These are phyloP conservation scores for Chiridota heheva DNA, from an alignment of 35 echinoderm and acorn worm genomes.

Conservation along the genomic window DNA sequence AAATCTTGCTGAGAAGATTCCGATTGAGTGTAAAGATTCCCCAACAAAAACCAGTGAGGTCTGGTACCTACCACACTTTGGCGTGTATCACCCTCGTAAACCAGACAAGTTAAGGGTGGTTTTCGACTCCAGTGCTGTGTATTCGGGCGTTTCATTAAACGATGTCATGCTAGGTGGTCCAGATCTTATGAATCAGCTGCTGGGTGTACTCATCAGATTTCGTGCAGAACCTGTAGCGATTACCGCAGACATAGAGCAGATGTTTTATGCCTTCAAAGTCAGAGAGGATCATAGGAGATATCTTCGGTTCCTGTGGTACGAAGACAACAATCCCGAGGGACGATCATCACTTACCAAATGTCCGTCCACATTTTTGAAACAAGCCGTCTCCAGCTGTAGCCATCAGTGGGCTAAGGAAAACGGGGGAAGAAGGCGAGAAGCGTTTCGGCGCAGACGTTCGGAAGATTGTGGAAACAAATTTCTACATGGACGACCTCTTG, in stretches of 20 bases:
- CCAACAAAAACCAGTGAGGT: not conserved
- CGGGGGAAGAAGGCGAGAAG: slow-evolving; percentile 27
- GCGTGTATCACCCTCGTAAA: slow-evolving; percentile 69
- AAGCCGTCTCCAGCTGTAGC: slow-evolving; percentile 50
- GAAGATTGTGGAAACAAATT: slow-evolving; percentile 21
- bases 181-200: slow-evolving; percentile 68
- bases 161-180: slow-evolving; percentile 63
- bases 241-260: slow-evolving; percentile 54
- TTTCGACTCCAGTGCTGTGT: slow-evolving; percentile 67
- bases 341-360: slow-evolving; percentile 38
- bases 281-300: slow-evolving; percentile 59
- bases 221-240: slow-evolving; percentile 56
- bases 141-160: slow-evolving; percentile 47
- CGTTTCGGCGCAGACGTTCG: slow-evolving; percentile 17
- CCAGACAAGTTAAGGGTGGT: slow-evolving; percentile 63
- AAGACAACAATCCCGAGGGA: slow-evolving; percentile 29
- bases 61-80: slow-evolving; percentile 73
- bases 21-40: not conserved
- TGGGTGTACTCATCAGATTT: slow-evolving; percentile 66
- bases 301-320: slow-evolving; percentile 52
- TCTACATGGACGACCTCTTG: slow-evolving; percentile 48
- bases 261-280: slow-evolving; percentile 65
- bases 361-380: slow-evolving; percentile 48
- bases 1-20: slow-evolving; percentile 15
- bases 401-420: slow-evolving; percentile 40